Evolutionary conservation across 2,797 vertebrate species (phyloP), one percentile per base, ranked within the genome.

Genomic region (Artibeus jamaicensis): DNA sequence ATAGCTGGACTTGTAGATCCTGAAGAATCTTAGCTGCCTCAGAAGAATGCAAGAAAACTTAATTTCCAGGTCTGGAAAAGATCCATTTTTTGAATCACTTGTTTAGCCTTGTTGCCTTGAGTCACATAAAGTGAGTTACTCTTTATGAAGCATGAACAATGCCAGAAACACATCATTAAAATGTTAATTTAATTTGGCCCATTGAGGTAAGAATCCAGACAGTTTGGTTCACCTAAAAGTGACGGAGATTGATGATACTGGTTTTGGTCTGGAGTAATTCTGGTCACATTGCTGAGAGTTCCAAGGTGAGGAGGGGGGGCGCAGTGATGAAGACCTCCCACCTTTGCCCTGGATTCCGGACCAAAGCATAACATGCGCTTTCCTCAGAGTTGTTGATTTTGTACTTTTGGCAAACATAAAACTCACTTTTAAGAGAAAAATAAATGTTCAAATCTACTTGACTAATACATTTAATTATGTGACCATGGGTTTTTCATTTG

Each of bases 61-160:
- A 44, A 96, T 97, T 96, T 88, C 29, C 73, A 95, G 70, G 59
- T 26, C 83, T 73, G 68, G 91, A 70, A 91, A 85, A 92, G 62
- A 93, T 77, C 39, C 55, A 46, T 62, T 76, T 89, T 89, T 32
- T 9, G 14, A 92, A 84, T 55, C 81, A 93, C 73, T 76, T 95
- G 50, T 81, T 81, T 95, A 95, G 89, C 57, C 57, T 84, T 96
- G 78, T 96, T 95, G 76, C 57, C 86, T 96, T 95, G 79, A 93
- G 62, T 95, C 82, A 87, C 89, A 94, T 91, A 89, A 94, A 95
- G 83, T 70, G 79, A 95, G 48, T 76, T 95, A 91, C 79, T 96
- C 88, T 96, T 96, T 93, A 96, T 53, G 82, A 96, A 95, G 78
- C 89, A 87, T 90, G 67, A 97, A 93, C 83, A 93, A 91, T 86